Evolutionary conservation across 2,888 invertebrate genomes (phyloP).

Genomic region (Corythucha ciliata): DNA sequence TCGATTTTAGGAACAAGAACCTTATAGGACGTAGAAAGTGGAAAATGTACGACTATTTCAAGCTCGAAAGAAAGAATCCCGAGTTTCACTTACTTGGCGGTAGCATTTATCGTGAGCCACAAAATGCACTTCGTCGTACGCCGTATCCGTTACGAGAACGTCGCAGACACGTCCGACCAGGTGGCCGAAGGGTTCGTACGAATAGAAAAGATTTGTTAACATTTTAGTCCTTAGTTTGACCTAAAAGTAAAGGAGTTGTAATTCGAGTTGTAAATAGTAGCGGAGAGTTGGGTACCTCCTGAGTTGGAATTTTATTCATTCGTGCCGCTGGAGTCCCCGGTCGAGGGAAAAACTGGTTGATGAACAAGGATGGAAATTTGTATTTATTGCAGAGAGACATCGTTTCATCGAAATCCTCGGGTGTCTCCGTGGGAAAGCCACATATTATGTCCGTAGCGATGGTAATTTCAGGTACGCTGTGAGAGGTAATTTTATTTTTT

Average conservation of each 20-base stretch:
- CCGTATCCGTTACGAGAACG: conserved; percentile 86
- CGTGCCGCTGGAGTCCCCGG: conserved; percentile 94
- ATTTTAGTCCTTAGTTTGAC: conserved; percentile 80
- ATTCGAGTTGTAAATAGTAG: not conserved
- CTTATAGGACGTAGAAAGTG: conserved; percentile 39
- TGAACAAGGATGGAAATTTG: conserved; percentile 87
- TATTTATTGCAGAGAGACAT: conserved; percentile 72
- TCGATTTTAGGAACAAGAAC: conserved; percentile 71
- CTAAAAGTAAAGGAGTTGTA: conserved; percentile 37
- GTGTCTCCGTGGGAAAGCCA: conserved; percentile 95
- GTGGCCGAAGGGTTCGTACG: conserved; percentile 74
- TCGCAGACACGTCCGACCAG: conserved; percentile 58
- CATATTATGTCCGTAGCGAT: conserved; percentile 98
- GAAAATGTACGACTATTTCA: too few relatives aligned
- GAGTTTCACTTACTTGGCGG: conserved; percentile 66
- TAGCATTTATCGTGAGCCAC: conserved; percentile 94
- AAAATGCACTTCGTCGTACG: conserved; percentile 79
- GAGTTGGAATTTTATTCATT: conserved; percentile 72
- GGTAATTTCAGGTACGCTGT: conserved; percentile 72
- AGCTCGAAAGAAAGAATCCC: too few relatives aligned
- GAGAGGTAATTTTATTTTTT: not conserved
- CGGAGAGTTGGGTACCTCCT: conserved; percentile 50
- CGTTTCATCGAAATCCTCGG: conserved; percentile 79
- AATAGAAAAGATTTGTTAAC: conserved; percentile 79
- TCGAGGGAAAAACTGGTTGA: conserved; percentile 95